Evolutionary conservation across 2,888 invertebrate genomes (phyloP).

Genomic region (Atrina japonica): DNA sequence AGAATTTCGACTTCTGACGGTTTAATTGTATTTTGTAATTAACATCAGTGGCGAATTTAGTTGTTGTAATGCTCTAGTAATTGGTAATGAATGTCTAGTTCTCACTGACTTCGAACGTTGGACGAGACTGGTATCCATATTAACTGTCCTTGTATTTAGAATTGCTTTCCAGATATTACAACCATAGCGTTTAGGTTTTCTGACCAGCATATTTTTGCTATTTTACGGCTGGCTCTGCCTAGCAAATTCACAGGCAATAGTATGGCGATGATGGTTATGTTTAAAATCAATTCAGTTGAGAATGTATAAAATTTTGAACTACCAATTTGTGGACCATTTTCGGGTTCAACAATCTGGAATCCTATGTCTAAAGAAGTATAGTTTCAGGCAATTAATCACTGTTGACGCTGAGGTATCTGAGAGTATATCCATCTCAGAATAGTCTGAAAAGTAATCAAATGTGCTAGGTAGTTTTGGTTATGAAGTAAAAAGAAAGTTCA

Average conservation of each 20-base stretch:
- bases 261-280: not conserved
- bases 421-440: conserved; percentile 27
- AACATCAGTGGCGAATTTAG: not conserved
- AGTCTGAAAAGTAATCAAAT: conserved; percentile 42
- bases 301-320: not conserved
- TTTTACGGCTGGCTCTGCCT: conserved; percentile 11
- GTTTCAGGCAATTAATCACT: conserved; percentile 32
- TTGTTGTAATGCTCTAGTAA: not conserved
- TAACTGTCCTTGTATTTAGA: conserved; percentile 16
- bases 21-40: not conserved
- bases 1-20: conserved; percentile 14
- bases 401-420: conserved; percentile 25
- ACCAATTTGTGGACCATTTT: conserved; percentile 41
- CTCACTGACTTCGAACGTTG: conserved; percentile 7
- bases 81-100: conserved; percentile 4
- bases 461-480: conserved; percentile 34
- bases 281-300: not conserved
- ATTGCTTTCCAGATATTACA: not conserved
- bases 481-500: conserved; percentile 40
- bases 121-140: not conserved
- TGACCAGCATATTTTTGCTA: not conserved
- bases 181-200: not conserved
- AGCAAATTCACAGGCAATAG: not conserved
- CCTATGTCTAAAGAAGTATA: conserved; percentile 31
- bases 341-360: conserved; percentile 37